phyloP scores from a whole-genome alignment of 2,113 vertebrate species.

The Amblyopsis rosae region DNA sequence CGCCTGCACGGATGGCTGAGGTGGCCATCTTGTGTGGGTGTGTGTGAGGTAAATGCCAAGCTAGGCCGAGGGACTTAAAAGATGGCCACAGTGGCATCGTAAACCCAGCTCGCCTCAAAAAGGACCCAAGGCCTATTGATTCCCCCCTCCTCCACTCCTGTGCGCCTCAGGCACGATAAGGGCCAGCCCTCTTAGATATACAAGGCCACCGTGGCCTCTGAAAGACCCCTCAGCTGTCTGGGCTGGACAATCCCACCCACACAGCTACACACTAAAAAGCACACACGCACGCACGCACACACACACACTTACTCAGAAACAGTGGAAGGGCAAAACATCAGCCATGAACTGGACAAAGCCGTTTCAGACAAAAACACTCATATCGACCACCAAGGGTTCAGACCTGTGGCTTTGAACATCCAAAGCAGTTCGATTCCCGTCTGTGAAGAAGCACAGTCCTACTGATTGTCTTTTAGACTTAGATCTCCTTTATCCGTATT shows the following conservation, averaged over 20 bases:
- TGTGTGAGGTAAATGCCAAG: conserved; percentile 62
- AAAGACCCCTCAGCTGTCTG: conserved; percentile 65
- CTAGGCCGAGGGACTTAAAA: conserved; percentile 56
- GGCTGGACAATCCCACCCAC: conserved; percentile 47
- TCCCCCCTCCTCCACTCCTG: conserved; percentile 22
- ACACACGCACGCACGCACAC: conserved; percentile 28
- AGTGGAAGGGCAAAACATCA: conserved; percentile 43
- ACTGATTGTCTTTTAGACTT: background rate
- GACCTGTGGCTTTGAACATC: conserved; percentile 56
- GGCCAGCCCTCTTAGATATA: conserved; percentile 71
- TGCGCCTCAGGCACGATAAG: conserved; percentile 65
- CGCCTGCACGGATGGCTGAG: conserved; percentile 3
- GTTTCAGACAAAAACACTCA: conserved; percentile 63
- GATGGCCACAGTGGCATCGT: conserved; percentile 63
- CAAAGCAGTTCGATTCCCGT: conserved; percentile 37
- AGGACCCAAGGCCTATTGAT: conserved; percentile 71
- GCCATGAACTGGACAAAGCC: conserved; percentile 66
- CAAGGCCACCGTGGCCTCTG: conserved; percentile 68
- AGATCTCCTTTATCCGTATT: conserved; percentile 17
- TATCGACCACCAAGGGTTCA: conserved; percentile 62
- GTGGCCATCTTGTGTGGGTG: conserved; percentile 52
- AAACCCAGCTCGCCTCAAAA: conserved; percentile 62
- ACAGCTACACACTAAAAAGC: background rate
- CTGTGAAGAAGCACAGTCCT: background rate
- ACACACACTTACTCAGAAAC: conserved; percentile 15